A percentile compares a stretch with the other conserved stretches of the same genome.
Conservation (phyloP, 1,140 invertebrate species). For the Drosophila pseudoananassae region DNA sequence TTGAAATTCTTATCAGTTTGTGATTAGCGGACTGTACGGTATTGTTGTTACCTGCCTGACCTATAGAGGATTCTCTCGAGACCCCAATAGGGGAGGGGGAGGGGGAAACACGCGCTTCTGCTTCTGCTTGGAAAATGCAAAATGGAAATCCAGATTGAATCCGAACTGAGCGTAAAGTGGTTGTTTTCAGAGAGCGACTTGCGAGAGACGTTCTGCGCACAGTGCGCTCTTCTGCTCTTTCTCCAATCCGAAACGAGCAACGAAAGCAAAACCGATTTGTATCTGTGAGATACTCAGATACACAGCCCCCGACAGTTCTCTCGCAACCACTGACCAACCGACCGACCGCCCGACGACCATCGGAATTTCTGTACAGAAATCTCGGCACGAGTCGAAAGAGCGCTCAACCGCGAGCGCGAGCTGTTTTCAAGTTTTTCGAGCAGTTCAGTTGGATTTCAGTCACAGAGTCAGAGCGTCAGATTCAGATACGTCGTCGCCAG, state of each 20-base stretch:
- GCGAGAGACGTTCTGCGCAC: slow-evolving; percentile 2
- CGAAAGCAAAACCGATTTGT: slow-evolving; percentile 65
- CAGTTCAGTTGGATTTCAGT: slow-evolving; percentile 76
- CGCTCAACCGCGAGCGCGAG: slow-evolving; percentile 14
- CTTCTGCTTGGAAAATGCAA: slow-evolving; percentile 53
- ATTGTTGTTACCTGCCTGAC: slow-evolving; percentile 33
- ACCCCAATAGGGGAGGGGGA: not conserved
- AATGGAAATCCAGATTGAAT: slow-evolving; percentile 58
- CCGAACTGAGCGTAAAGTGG: slow-evolving; percentile 66
- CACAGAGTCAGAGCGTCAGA: slow-evolving; percentile 71
- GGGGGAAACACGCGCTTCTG: slow-evolving; percentile 1
- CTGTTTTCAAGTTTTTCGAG: slow-evolving; percentile 54
- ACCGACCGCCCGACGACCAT: slow-evolving; percentile 42
- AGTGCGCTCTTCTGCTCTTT: not conserved
- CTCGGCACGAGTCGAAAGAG: slow-evolving; percentile 24
- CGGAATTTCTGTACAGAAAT: slow-evolving; percentile 77
- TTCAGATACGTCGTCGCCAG: slow-evolving; percentile 54
- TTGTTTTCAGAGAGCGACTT: slow-evolving; percentile 54
- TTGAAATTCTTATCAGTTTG: slow-evolving; percentile 4
- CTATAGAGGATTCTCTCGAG: slow-evolving; percentile 26
- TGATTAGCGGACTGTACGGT: slow-evolving; percentile 1
- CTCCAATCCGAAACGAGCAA: slow-evolving; percentile 60
- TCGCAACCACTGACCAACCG: slow-evolving; percentile 64
- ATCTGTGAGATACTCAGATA: slow-evolving; percentile 34
- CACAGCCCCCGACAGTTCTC: slow-evolving; percentile 29